Conservation (phyloP, 1,140 invertebrate species). For the Chionoecetes opilio region DNA sequence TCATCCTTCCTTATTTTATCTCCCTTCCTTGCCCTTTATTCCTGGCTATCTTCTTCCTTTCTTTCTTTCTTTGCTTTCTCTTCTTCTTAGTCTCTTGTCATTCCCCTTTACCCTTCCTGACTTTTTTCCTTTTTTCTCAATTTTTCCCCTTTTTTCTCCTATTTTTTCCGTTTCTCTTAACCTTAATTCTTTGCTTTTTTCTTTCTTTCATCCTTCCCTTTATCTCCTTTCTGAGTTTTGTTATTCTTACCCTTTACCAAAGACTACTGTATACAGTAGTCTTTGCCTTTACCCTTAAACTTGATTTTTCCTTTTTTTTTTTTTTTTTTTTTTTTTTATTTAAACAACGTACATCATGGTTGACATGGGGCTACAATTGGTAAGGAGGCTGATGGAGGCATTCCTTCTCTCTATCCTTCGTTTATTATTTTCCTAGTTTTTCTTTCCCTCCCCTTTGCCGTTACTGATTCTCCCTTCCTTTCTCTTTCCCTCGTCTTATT, state of each 20-base stretch:
- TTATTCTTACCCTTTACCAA: not conserved
- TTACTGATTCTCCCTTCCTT: not conserved
- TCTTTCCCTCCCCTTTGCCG: not conserved
- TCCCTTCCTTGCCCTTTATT: no score
- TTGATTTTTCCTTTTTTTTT: not conserved
- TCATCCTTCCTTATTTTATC: no score
- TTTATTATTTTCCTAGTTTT: not conserved
- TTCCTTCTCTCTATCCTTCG: not conserved
- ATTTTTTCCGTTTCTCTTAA: not conserved
- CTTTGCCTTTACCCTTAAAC: not conserved
- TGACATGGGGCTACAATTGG: no score
- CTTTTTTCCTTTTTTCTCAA: not conserved
- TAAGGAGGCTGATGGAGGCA: no score
- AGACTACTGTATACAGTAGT: no score
- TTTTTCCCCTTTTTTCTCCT: not conserved
- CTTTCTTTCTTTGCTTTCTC: no score
- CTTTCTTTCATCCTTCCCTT: not conserved
- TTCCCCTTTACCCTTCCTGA: not conserved
- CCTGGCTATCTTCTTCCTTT: no score
- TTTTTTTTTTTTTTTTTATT: not conserved
- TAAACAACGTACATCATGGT: no score
- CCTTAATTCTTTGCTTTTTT: not conserved
- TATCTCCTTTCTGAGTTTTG: not conserved
- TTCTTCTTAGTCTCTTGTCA: no score
- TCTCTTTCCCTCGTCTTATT: not conserved